phyloP scores from a whole-genome alignment of 2,113 vertebrate species.

The Egretta garzetta region DNA sequence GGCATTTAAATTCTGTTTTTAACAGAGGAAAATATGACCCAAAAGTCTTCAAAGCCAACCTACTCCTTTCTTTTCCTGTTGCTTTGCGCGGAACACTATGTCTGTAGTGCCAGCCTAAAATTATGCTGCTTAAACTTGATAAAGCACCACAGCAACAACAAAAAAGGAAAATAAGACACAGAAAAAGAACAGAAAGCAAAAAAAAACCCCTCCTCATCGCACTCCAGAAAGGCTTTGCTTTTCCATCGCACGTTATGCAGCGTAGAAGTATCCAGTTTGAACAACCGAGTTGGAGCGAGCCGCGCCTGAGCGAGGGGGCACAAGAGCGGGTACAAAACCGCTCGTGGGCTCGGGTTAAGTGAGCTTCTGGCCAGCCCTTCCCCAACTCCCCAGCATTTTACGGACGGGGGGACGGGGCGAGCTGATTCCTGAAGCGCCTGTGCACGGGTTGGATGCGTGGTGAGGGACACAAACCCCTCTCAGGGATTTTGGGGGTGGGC shows the following conservation, averaged over 20 bases:
- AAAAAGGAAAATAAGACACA: constrained; percentile 5
- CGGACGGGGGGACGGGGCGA: not conserved
- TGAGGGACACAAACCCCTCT: not conserved
- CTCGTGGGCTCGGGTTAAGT: not conserved
- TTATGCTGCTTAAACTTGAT: constrained; percentile 43
- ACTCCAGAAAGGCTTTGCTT: not conserved
- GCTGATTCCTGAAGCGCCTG: not conserved
- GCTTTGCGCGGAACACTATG: not conserved
- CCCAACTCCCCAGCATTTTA: not conserved
- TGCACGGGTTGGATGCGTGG: rapidly evolving
- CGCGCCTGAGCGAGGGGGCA: not conserved
- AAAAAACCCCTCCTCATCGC: not conserved
- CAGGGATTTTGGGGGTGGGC: not conserved
- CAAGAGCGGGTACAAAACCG: not conserved
- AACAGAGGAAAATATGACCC: constrained; percentile 5
- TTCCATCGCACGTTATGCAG: not conserved
- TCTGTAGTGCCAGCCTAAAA: constrained; percentile 18
- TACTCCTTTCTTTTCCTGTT: not conserved
- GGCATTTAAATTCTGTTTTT: constrained; percentile 15
- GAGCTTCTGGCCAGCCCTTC: not conserved
- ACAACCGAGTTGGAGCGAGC: constrained; percentile 11
- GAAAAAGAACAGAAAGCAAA: not conserved
- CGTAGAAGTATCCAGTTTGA: not conserved
- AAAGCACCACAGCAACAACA: constrained; percentile 7
- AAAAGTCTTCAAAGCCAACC: not conserved